Evolutionary conservation across 1,140 invertebrate species (phyloP).

Genomic region (Penaeus vannamei): DNA sequence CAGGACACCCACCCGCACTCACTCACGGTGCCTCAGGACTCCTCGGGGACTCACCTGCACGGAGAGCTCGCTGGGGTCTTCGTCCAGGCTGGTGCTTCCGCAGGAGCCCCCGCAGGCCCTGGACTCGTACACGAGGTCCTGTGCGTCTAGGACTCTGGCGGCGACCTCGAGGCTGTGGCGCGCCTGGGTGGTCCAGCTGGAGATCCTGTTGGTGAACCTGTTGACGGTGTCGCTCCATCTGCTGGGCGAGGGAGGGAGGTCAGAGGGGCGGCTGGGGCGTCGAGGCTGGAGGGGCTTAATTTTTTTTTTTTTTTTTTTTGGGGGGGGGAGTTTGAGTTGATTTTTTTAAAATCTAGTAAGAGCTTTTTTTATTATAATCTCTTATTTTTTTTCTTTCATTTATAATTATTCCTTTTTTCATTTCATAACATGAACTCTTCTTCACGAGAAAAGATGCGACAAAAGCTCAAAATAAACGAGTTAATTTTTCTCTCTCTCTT

Average conservation of each 20-base stretch:
- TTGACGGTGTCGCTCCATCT: slow-evolving; percentile 47
- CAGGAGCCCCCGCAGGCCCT: background rate
- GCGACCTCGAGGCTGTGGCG: slow-evolving; percentile 33
- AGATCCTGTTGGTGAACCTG: slow-evolving; percentile 22
- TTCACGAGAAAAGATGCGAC: too few relatives aligned
- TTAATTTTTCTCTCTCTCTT: too few relatives aligned
- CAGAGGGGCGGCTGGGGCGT: background rate
- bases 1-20: background rate
- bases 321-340: too few relatives aligned
- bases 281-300: too few relatives aligned
- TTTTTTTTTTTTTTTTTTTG: too few relatives aligned
- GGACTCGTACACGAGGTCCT: background rate
- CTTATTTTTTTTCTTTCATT: too few relatives aligned
- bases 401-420: too few relatives aligned
- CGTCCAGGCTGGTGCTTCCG: too few relatives aligned
- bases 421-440: too few relatives aligned
- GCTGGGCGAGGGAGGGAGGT: background rate
- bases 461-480: too few relatives aligned
- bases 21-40: background rate
- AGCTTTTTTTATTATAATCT: too few relatives aligned
- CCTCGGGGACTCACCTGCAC: background rate
- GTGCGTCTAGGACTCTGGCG: slow-evolving; percentile 18
- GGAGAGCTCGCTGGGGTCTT: background rate
- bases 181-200: slow-evolving; percentile 29
- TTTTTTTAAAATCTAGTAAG: too few relatives aligned